Conservation (phyloP, 2,888 invertebrate species). For the Pyrgus malvae region DNA sequence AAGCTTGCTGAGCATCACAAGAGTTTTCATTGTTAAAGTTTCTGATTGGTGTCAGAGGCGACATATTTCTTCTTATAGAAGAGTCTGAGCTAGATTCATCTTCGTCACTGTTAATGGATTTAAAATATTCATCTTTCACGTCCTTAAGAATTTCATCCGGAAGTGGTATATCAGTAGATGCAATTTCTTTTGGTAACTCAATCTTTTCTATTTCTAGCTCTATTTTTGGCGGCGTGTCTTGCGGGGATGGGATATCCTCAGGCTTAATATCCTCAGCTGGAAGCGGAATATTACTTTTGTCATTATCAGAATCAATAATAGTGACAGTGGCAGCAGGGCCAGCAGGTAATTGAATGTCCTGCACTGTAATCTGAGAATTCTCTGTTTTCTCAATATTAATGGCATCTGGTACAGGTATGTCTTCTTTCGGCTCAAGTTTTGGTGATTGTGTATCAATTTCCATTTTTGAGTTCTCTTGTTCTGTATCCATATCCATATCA, state of each 20-base stretch:
- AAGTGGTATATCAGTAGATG: conserved; percentile 49
- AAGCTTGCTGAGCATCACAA: conserved; percentile 73
- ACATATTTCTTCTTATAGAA: conserved; percentile 70
- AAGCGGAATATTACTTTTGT: conserved; percentile 54
- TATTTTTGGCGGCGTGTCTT: conserved; percentile 65
- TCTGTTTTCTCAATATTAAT: conserved; percentile 67
- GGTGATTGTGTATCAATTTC: conserved; percentile 51
- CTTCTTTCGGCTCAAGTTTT: conserved; percentile 47
- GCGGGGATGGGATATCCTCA: conserved; percentile 55
- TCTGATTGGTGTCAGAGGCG: conserved; percentile 72
- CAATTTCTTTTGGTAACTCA: conserved; percentile 54
- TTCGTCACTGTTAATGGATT: conserved; percentile 62
- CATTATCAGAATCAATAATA: conserved; percentile 44
- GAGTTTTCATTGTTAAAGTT: conserved; percentile 76
- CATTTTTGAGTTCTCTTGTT: conserved; percentile 44
- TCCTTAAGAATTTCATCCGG: conserved; percentile 52
- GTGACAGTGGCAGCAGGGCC: conserved; percentile 77
- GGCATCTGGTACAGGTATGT: conserved; percentile 35
- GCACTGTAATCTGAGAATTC: conserved; percentile 25
- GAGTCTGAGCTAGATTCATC: conserved; percentile 71
- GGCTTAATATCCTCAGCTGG: conserved; percentile 62
- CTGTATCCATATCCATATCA: conserved; percentile 48
- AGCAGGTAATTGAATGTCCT: conserved; percentile 75
- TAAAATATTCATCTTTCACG: conserved; percentile 57
- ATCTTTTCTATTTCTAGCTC: conserved; percentile 57